Conservation (phyloP, 2,888 invertebrate genomes). For the Nephrocerus scutellatus region DNA sequence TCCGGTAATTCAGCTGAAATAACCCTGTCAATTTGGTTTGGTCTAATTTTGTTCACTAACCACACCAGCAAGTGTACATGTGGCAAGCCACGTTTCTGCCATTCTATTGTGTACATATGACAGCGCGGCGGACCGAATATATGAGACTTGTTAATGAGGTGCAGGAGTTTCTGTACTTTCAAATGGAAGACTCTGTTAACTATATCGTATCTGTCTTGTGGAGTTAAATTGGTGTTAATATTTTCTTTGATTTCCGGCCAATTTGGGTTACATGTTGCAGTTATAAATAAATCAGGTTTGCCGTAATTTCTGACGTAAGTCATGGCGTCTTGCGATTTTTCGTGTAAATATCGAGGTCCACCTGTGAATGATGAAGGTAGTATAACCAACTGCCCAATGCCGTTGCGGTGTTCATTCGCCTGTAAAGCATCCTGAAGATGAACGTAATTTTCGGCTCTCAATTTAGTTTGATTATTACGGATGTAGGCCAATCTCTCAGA, state of each 20-base stretch:
- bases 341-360: constrained; percentile 17
- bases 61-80: constrained; percentile 30
- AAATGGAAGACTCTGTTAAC: too few species aligned
- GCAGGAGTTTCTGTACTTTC: too few species aligned
- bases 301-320: constrained; percentile 13
- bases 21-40: constrained; percentile 27
- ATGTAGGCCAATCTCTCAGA: constrained; percentile 10
- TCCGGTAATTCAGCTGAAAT: constrained; percentile 23
- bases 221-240: too few species aligned
- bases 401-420: background rate
- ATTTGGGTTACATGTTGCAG: constrained; percentile 4
- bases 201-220: too few species aligned
- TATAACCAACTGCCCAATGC: constrained; percentile 8
- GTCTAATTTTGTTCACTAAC: constrained; percentile 26
- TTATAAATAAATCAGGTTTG: constrained; percentile 13
- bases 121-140: constrained; percentile 13
- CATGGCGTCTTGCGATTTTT: constrained; percentile 9
- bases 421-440: constrained; percentile 8
- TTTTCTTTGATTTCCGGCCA: constrained; percentile 4
- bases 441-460: constrained; percentile 3
- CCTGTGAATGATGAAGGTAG: constrained; percentile 14
- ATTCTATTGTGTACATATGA: constrained; percentile 26
- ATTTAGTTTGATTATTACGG: constrained; percentile 1
- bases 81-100: constrained; percentile 35
- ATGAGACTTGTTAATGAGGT: constrained; percentile 6